Percentiles rank a stretch among this genome's conserved stretches.
phyloP scores from a whole-genome alignment of 2,888 invertebrate genomes.

The Euphydryas editha region DNA sequence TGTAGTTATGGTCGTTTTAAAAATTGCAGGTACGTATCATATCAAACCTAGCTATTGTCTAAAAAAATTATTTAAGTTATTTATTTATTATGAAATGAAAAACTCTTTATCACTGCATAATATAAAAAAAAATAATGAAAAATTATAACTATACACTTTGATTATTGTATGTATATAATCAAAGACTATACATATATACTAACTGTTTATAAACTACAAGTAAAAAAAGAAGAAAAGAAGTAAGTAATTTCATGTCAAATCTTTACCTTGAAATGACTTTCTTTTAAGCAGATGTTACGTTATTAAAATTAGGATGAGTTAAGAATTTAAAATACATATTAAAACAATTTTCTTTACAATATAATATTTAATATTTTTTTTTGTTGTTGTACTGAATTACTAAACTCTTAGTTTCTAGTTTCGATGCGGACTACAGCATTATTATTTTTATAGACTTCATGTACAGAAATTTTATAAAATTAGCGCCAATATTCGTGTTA shows the following conservation, averaged over 20 bases:
- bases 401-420: too few relatives aligned
- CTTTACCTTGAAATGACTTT: not conserved
- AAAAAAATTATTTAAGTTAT: not conserved
- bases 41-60: too few relatives aligned
- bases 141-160: not conserved
- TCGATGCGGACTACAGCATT: too few relatives aligned
- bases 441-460: too few relatives aligned
- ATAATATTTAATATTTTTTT: too few relatives aligned
- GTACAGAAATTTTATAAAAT: not conserved
- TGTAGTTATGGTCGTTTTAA: too few relatives aligned
- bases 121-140: not conserved
- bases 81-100: not conserved
- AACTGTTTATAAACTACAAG: too few relatives aligned
- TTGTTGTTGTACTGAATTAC: too few relatives aligned
- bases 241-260: not conserved
- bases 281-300: not conserved
- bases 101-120: not conserved
- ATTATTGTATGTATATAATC: not conserved
- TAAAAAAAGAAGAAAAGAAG: not conserved
- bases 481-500: not conserved
- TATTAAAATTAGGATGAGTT: too few relatives aligned
- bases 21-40: too few relatives aligned
- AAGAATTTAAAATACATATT: too few relatives aligned
- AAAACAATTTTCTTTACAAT: too few relatives aligned
- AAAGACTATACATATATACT: not conserved